Evolutionary conservation across 2,797 vertebrate species (phyloP), one percentile per base, ranked within the genome.

Genomic region (Channallabes apus): DNA sequence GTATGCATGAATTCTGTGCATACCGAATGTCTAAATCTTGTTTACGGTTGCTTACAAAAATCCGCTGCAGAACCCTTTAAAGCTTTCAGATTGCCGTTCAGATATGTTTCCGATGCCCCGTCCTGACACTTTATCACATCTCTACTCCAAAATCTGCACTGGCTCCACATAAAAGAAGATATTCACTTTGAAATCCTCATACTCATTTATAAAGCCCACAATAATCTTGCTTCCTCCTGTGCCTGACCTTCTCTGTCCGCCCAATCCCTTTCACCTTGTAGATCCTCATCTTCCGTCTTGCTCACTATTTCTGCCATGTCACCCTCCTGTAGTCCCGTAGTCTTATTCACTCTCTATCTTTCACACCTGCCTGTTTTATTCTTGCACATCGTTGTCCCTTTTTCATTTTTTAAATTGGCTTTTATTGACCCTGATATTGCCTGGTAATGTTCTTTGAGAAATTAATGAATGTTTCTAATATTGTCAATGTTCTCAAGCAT

Each of bases 151-250:
- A 7, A 78, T 62, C 76, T 15, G 41, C 14, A 79, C 77, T 79
- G 77, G 77, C 77, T 79, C 59, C 35, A 79, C 59, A 79, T 79
- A n/a, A 79, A 79, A 79, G 58, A 64, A 64, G 22, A 64, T 64
- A 62, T 64, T 79, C 59, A 64, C 77, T 79, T 79, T 79, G 77
- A 79, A 79, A 79, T 79, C 77, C 58, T 79, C 59, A 38, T 79
- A 59, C 76, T 78, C 4, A 17, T 79, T 79, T 64, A 79, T 79
- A 79, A 79, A 41, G 77, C 77, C 17, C 35, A n/a, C 22, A 79
- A 27, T 79, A 79, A 79, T 79, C 77, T 32, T 38, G 29, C 77
- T 17, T 22, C 77, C 77, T 64, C 59, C 77, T 79, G 77, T n/a
- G 77, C 22, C 58, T 79, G 58, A 79, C 77, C 77, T 79, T 79